A percentile compares a stretch with the other conserved stretches of the same genome.
phyloP scores from a whole-genome alignment of 1,140 invertebrate species.

The Campodea augens region DNA sequence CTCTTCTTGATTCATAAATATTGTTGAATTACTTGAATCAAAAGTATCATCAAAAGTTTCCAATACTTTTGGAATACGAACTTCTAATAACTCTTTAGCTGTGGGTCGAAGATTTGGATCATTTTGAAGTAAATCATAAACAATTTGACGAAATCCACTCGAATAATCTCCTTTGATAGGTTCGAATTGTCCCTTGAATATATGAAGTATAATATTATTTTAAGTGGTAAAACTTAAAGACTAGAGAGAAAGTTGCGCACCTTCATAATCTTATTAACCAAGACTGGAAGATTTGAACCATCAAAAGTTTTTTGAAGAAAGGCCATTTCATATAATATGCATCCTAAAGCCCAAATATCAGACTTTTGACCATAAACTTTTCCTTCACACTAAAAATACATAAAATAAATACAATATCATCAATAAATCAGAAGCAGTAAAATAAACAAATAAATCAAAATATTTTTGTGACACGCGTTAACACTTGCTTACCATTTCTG shows the following conservation, averaged over 20 bases:
- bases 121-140: slow-evolving; percentile 40
- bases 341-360: slow-evolving; percentile 62
- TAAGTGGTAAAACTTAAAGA: slow-evolving; percentile 19
- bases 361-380: slow-evolving; percentile 57
- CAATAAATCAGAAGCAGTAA: neutral
- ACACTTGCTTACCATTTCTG: slow-evolving; percentile 60
- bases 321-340: slow-evolving; percentile 63
- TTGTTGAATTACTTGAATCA: too few species aligned
- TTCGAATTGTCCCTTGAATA: slow-evolving; percentile 26
- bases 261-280: slow-evolving; percentile 59
- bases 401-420: too few species aligned
- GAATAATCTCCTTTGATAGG: slow-evolving; percentile 40
- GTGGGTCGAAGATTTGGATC: slow-evolving; percentile 40
- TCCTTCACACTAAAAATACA: slow-evolving; percentile 42
- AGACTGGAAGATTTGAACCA: slow-evolving; percentile 48
- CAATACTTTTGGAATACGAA: slow-evolving; percentile 35
- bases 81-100: slow-evolving; percentile 34
- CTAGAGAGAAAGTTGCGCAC: slow-evolving; percentile 20
- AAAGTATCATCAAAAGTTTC: too few species aligned
- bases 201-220: neutral
- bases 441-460: slow-evolving; percentile 5
- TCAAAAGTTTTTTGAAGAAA: slow-evolving; percentile 58
- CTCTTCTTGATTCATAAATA: too few species aligned
- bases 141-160: slow-evolving; percentile 36
- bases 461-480: too few species aligned